phyloP scores from a whole-genome alignment of 2,888 invertebrate species.

The Malthinus flaveolus region DNA sequence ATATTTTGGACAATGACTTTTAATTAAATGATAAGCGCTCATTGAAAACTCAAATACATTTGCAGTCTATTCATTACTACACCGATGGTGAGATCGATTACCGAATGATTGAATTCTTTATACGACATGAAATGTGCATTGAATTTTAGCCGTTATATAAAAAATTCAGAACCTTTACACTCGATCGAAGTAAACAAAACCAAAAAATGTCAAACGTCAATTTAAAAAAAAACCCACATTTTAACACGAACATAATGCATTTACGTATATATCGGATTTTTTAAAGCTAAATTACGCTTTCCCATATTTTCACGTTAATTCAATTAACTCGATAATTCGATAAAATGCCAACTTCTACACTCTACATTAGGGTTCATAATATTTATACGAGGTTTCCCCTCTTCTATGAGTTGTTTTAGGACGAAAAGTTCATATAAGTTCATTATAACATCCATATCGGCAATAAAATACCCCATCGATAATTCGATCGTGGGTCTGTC shows the following conservation, averaged over 20 bases:
- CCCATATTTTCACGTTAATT: no score
- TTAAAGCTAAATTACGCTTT: no score
- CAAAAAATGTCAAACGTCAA: conserved; percentile 4
- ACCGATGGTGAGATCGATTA: neutral
- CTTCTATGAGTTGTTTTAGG: no score
- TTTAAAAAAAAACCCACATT: neutral
- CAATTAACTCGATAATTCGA: no score
- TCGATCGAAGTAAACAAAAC: conserved; percentile 2
- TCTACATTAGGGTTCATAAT: no score
- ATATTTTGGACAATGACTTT: conserved; percentile 6
- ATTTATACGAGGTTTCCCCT: no score
- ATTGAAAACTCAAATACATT: conserved; percentile 4
- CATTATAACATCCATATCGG: no score
- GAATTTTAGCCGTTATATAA: conserved; percentile 1
- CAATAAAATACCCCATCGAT: no score
- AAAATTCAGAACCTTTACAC: conserved; percentile 4
- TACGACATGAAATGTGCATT: conserved; percentile 4
- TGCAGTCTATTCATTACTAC: conserved; percentile 7
- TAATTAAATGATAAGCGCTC: conserved; percentile 11
- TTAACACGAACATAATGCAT: neutral
- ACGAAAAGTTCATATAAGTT: no score
- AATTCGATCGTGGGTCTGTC: no score
- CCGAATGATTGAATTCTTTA: conserved; percentile 2
- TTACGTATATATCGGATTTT: no score
- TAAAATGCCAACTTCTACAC: no score